phyloP scores from a whole-genome alignment of 2,888 invertebrate genomes.

The Serrognathus titanus region DNA sequence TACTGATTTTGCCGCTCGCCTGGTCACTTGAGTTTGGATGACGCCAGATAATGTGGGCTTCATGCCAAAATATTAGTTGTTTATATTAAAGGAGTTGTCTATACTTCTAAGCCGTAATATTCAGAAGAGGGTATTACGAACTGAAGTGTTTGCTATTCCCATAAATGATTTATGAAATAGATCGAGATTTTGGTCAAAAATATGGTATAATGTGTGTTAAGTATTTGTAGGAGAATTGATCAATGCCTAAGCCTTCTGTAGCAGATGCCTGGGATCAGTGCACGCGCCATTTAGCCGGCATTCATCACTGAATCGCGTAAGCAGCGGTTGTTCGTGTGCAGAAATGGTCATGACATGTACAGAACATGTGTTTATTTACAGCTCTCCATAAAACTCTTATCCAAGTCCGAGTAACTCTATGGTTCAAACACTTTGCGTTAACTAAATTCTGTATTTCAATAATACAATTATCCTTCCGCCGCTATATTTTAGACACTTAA shows the following conservation, averaged over 20 bases:
- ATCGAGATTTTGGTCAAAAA: conserved; percentile 19
- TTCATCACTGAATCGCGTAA: conserved; percentile 36
- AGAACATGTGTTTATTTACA: conserved; percentile 38
- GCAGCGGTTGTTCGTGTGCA: conserved; percentile 34
- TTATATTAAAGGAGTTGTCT: not conserved
- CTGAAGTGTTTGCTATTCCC: not conserved
- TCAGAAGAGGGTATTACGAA: not conserved
- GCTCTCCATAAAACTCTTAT: conserved; percentile 32
- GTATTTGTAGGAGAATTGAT: conserved; percentile 30
- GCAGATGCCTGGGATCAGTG: conserved; percentile 35
- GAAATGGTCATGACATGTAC: conserved; percentile 38
- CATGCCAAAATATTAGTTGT: too few species aligned
- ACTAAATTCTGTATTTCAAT: too few species aligned
- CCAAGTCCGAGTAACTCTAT: conserved; percentile 20
- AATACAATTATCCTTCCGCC: too few species aligned
- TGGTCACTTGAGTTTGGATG: too few species aligned
- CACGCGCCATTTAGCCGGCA: conserved; percentile 37
- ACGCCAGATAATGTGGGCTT: too few species aligned
- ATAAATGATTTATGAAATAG: conserved; percentile 20
- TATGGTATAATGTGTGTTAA: conserved; percentile 19
- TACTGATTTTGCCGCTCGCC: too few species aligned
- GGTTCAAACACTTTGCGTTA: not conserved
- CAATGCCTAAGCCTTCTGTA: conserved; percentile 34
- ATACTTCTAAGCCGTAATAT: too few species aligned
- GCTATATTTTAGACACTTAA: too few species aligned